Evolutionary conservation across 1,140 invertebrate genomes (phyloP), one percentile per base, ranked within the genome.

Genomic region (Zaprionus inermis): DNA sequence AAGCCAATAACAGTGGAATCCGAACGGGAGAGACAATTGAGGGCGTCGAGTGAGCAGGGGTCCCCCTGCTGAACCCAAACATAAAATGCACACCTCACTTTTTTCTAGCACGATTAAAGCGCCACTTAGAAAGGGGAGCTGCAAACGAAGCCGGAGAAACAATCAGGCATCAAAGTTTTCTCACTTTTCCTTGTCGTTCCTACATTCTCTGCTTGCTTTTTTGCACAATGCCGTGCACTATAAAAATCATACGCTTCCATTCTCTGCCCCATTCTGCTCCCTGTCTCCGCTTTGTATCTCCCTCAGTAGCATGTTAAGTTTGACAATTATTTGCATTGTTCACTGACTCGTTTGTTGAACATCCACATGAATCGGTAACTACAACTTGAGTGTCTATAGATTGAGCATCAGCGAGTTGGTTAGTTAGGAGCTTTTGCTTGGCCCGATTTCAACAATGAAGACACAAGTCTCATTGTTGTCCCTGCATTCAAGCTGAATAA

Each of bases 251-350:
- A 86, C 68, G 76, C 69, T 89, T 83, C 66, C 76, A 55, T 85
- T 85, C 75, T 71, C 75, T 69, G 74, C 75, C 61, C 55, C 51
- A 58, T 56, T 10, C 41, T 49, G 2, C 12, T 20, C 60, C 20
- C 12, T 12, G 5, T 20, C 44, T 14, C 28, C 68, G 36, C 49
- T 54, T 65, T 71, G 54, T 54, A 49, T 36, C 73, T 58, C 68
- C 30, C 70, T 80, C 83, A 83, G 73, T 80, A 56, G 60, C 78
- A 61, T 65, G 84, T 74, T 81, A 73, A 79, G 81, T 83, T 83
- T 89, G 84, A 89, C 84, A 89, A 89, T 89, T 89, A 89, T 89
- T 89, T 89, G 84, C 84, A 89, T 89, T 89, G 84, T 89, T 89
- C 84, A 84, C 57, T 84, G 60, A 76, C 56, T 88, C 83, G 79